Conservation (phyloP, 2,888 invertebrate genomes). For the Augochlorella aurata region DNA sequence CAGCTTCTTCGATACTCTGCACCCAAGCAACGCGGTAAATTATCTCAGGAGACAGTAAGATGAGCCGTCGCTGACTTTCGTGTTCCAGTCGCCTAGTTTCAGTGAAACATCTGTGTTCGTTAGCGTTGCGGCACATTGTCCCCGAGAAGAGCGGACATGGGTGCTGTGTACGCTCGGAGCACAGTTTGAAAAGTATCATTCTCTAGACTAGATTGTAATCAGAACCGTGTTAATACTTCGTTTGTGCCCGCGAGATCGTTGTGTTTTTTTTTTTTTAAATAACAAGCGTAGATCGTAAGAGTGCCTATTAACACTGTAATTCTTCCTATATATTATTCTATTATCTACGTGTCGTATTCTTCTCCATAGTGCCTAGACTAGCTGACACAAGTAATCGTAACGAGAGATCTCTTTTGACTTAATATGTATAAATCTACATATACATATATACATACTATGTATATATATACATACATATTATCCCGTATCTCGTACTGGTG, state of each 20-base stretch:
- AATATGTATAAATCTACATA: slow-evolving; percentile 58
- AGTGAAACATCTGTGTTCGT: neutral
- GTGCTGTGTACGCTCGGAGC: neutral
- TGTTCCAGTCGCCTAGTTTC: neutral
- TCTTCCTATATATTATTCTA: slow-evolving; percentile 40
- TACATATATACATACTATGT: slow-evolving; percentile 49
- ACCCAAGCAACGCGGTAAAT: neutral
- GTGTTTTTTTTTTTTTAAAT: neutral
- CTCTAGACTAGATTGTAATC: slow-evolving; percentile 26
- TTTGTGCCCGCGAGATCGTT: slow-evolving; percentile 5
- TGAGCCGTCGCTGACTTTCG: neutral
- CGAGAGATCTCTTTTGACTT: slow-evolving; percentile 54
- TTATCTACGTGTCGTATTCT: slow-evolving; percentile 57
- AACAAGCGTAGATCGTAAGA: slow-evolving; percentile 31
- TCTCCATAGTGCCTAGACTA: slow-evolving; percentile 71
- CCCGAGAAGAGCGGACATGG: neutral
- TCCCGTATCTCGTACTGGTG: slow-evolving; percentile 76
- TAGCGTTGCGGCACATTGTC: neutral
- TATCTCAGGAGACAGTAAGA: neutral
- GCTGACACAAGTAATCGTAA: slow-evolving; percentile 71
- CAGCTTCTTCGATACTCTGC: slow-evolving; percentile 53
- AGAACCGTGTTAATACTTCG: neutral
- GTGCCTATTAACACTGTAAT: slow-evolving; percentile 36
- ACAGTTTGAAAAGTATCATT: neutral
- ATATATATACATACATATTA: slow-evolving; percentile 53